Evolutionary conservation across 2,888 invertebrate genomes (phyloP).

Genomic region (Rhopalosiphum nymphaeae): DNA sequence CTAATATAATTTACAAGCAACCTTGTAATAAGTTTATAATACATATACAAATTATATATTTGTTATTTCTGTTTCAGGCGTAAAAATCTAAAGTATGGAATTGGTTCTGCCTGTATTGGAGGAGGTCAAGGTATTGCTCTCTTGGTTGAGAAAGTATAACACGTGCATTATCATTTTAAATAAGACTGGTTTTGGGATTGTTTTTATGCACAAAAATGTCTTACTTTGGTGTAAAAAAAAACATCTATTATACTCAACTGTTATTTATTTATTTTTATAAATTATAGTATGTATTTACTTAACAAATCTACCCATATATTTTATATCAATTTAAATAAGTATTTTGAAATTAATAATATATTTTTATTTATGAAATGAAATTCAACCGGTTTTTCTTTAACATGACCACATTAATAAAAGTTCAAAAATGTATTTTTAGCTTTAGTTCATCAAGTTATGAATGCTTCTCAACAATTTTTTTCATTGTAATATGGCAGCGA

Average conservation of each 20-base stretch:
- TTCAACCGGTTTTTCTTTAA: neutral
- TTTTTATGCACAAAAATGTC: neutral
- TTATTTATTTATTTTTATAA: slow-evolving; percentile 27
- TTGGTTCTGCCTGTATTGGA: slow-evolving; percentile 98
- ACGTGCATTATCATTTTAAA: neutral
- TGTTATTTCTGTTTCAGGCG: slow-evolving; percentile 75
- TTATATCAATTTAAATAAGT: slow-evolving; percentile 35
- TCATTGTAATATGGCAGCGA: too few species aligned
- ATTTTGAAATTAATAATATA: neutral
- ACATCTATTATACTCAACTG: slow-evolving; percentile 57
- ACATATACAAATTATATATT: neutral
- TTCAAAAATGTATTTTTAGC: neutral
- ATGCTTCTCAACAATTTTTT: too few species aligned
- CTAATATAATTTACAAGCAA: neutral
- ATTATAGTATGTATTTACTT: slow-evolving; percentile 22
- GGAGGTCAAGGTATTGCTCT: slow-evolving; percentile 98
- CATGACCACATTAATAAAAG: neutral
- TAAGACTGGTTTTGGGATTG: slow-evolving; percentile 53
- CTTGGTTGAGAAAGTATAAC: slow-evolving; percentile 78
- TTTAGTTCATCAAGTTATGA: too few species aligned
- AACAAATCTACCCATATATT: slow-evolving; percentile 18
- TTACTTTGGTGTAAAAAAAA: slow-evolving; percentile 67
- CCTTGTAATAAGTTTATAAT: neutral
- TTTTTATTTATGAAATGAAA: neutral
- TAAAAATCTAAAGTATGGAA: slow-evolving; percentile 84